Percentiles rank a stretch among this genome's conserved stretches.
These are phyloP conservation scores for Anolis carolinensis DNA, from an alignment of 2,113 vertebrate genomes.

Conservation along the genomic window DNA sequence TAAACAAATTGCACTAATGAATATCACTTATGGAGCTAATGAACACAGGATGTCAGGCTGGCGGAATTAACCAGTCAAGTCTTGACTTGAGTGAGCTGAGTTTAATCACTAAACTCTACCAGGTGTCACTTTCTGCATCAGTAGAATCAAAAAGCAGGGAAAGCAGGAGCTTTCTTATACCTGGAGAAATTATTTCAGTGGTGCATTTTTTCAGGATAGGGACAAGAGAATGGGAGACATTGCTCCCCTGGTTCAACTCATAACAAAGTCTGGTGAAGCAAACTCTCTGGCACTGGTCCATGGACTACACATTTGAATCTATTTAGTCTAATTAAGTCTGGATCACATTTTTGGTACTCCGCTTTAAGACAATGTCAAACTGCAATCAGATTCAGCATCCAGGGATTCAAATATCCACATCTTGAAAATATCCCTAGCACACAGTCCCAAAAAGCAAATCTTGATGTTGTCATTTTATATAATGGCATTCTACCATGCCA, in stretches of 20 bases:
- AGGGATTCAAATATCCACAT: no score
- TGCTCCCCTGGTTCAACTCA: background rate
- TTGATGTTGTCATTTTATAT: no score
- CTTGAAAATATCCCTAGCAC: no score
- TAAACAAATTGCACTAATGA: slow-evolving; percentile 24
- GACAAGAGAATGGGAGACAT: background rate
- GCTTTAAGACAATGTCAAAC: no score
- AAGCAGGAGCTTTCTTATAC: background rate
- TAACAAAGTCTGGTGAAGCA: background rate
- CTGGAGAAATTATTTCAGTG: background rate
- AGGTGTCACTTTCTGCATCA: background rate
- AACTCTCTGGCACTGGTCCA: no score
- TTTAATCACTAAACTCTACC: background rate
- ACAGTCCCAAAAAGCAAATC: no score
- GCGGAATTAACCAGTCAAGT: slow-evolving; percentile 3
- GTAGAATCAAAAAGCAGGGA: background rate
- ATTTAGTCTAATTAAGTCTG: no score
- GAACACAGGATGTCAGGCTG: background rate
- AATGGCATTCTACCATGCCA: no score
- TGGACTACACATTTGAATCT: no score
- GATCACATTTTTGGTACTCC: no score
- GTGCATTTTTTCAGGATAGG: background rate
- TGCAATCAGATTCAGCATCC: no score
- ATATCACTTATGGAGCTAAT: slow-evolving; percentile 19
- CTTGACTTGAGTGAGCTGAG: background rate